Conservation (phyloP, 1,140 invertebrate species). For the Delia radicum region DNA sequence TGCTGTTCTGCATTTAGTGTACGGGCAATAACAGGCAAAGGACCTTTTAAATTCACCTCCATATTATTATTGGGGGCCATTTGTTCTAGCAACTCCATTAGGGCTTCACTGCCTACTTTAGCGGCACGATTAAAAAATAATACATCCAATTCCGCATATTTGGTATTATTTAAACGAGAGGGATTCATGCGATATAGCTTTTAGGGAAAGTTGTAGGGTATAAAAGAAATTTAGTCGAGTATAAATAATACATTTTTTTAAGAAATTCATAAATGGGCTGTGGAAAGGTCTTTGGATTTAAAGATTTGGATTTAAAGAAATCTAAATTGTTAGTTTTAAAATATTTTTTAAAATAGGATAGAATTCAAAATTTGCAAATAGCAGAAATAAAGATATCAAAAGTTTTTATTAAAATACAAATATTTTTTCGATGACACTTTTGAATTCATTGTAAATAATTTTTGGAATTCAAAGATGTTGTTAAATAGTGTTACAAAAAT, state of each 20-base stretch:
- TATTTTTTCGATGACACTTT: too few species aligned
- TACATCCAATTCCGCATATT: slow-evolving; percentile 66
- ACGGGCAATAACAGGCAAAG: slow-evolving; percentile 71
- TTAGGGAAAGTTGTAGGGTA: too few species aligned
- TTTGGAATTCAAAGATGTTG: too few species aligned
- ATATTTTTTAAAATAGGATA: background rate
- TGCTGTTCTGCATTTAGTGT: slow-evolving; percentile 73
- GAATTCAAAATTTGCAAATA: too few species aligned
- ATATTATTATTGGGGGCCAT: slow-evolving; percentile 22
- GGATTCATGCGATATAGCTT: slow-evolving; percentile 30
- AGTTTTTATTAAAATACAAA: too few species aligned
- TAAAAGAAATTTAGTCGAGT: background rate
- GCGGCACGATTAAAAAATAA: slow-evolving; percentile 85
- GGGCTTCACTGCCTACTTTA: slow-evolving; percentile 74
- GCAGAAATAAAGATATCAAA: too few species aligned
- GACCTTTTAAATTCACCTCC: slow-evolving; percentile 49
- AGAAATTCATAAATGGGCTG: too few species aligned
- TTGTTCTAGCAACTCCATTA: slow-evolving; percentile 69
- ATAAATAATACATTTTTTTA: background rate
- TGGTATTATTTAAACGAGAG: slow-evolving; percentile 72
- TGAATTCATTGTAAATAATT: too few species aligned
- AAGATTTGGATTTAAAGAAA: background rate
- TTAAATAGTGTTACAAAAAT: too few species aligned
- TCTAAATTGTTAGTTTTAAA: background rate
- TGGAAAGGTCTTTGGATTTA: background rate